phyloP scores from a whole-genome alignment of 2,888 invertebrate species.

The Epistrophe eligans region DNA sequence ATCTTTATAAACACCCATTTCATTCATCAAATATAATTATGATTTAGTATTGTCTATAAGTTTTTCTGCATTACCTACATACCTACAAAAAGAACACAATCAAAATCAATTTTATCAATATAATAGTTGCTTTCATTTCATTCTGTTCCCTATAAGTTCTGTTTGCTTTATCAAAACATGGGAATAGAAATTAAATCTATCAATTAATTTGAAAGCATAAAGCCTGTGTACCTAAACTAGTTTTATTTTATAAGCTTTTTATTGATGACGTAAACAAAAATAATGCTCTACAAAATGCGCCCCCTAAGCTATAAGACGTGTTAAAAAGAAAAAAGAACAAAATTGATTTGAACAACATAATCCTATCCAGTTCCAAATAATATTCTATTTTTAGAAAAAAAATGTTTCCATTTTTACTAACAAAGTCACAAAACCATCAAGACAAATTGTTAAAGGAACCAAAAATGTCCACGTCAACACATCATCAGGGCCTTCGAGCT shows the following conservation, averaged over 20 bases:
- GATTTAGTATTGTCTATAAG: not conserved
- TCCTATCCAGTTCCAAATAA: not conserved
- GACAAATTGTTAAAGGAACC: not conserved
- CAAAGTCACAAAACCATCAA: not conserved
- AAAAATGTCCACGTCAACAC: constrained; percentile 12
- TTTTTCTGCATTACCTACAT: not conserved
- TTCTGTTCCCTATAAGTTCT: not conserved
- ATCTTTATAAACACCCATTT: not conserved
- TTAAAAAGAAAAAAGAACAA: not conserved
- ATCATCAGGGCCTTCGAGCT: not conserved
- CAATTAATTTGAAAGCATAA: not conserved
- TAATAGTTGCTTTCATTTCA: not conserved
- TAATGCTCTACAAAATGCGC: not conserved
- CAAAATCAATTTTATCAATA: not conserved
- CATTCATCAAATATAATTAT: not conserved
- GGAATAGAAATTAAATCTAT: not conserved
- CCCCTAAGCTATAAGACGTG: not conserved
- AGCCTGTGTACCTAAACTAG: not conserved
- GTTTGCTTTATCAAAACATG: not conserved
- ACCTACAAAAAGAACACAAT: not conserved
- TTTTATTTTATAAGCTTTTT: not conserved
- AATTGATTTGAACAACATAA: not conserved
- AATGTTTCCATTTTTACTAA: not conserved
- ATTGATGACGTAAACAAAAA: not conserved
- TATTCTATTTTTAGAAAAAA: constrained; percentile 10